phyloP scores from a whole-genome alignment of 2,888 invertebrate genomes.

The Celastrina argiolus region DNA sequence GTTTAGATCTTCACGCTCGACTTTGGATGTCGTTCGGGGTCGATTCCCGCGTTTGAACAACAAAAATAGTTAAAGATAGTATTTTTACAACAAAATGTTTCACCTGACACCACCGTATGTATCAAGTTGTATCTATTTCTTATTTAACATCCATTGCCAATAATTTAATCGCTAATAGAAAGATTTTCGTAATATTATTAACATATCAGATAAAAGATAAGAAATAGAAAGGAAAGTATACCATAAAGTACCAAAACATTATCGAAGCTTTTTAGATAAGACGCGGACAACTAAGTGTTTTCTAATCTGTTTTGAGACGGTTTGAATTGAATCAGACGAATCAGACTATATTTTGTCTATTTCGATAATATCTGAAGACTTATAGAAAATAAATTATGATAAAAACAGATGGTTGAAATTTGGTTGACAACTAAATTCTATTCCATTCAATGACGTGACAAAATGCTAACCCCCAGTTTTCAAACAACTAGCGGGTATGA shows the following conservation, averaged over 20 bases:
- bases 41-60: too few species aligned
- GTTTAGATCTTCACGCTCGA: too few species aligned
- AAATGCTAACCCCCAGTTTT: too few species aligned
- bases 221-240: constrained; percentile 16
- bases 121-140: neutral
- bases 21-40: too few species aligned
- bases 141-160: neutral
- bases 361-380: neutral
- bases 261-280: constrained; percentile 1
- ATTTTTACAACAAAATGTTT: too few species aligned
- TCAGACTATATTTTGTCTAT: neutral
- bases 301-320: neutral
- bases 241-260: neutral
- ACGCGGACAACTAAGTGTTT: neutral
- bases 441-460: too few species aligned
- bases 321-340: neutral
- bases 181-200: constrained; percentile 11
- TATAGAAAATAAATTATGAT: neutral
- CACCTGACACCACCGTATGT: too few species aligned
- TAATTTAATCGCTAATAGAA: constrained; percentile 16
- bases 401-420: neutral
- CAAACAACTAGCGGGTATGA: too few species aligned
- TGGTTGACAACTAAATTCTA: too few species aligned
- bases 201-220: neutral
- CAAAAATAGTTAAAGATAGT: too few species aligned